Evolutionary conservation across 2,113 vertebrate genomes (phyloP).

Genomic region (Conger conger): DNA sequence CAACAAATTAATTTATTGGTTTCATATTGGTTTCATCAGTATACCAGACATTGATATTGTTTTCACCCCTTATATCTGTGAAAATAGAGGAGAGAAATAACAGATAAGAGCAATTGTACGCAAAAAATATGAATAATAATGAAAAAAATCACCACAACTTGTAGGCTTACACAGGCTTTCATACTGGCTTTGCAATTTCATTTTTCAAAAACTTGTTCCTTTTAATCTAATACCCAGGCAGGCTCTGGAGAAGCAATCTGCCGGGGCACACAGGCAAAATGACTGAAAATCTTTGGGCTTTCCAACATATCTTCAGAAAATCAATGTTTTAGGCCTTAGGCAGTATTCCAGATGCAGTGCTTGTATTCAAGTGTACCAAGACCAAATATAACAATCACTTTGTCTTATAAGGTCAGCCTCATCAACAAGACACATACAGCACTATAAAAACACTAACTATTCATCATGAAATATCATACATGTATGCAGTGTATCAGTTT

Average conservation of each 20-base stretch:
- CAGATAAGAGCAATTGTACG: background rate
- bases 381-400: constrained; percentile 1
- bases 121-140: too few relatives aligned
- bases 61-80: background rate
- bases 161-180: background rate
- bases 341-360: background rate
- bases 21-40: background rate
- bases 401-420: constrained; percentile 6
- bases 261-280: background rate
- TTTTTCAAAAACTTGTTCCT: background rate
- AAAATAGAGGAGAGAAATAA: background rate
- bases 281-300: constrained; percentile 10
- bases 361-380: background rate
- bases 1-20: background rate
- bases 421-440: background rate
- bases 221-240: background rate
- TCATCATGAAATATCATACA: background rate
- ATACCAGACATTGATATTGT: background rate
- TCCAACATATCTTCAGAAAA: constrained; percentile 15
- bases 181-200: background rate
- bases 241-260: background rate
- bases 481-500: background rate
- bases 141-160: too few relatives aligned
- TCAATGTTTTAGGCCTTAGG: background rate
- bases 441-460: background rate